Base-by-base conservation (phyloP, 2,888 invertebrate genomes). In the Sarcophaga carnaria region DNA sequence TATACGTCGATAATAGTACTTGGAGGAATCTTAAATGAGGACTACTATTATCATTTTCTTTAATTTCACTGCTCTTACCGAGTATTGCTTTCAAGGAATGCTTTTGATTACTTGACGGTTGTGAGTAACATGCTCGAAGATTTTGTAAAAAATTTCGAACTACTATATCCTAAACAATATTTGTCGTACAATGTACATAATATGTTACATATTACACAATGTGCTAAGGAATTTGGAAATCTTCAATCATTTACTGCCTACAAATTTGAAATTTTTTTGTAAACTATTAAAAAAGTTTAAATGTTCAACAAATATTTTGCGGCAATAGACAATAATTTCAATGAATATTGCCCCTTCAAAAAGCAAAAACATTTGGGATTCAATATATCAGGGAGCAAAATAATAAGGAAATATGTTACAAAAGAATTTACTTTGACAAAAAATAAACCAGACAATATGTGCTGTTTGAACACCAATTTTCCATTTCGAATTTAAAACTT, bases 221-320 rank as follows among this genome's bases (percentile, higher is more conserved):
- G 22, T 22, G 22, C 22, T 22, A 22, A 22, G 22, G 22, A 22
- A 22, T 22, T 22, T 49, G 69, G 20, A 69, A 47, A 47, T 4
- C 17, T 47, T 67, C 4, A 45, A 4, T 45, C 37, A 45, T 4
- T 67, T 47, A 12, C 67, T 5, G 47, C 37, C 2, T 49, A 69
- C 49, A 49, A 69, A 49, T 69, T 69, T 69, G 69, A 69, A 69
- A 47, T 54, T 69, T 69, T 49, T 49, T 49, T 47, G 20, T 6
- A 49, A 49, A n/a, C 20, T 12, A 22, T 22, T 14, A 45, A 67
- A 6, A 67, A 69, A 45, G 22, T 12, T 69, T 0, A 47, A 49
- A 69, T 6, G 69, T 69, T 49, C 69, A 3, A 49, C 49, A 69
- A 69, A 69, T 69, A 49, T 69, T 67, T 67, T 67, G 45, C 22